These are phyloP conservation scores for human DNA, from an alignment of 2,113 vertebrate genomes.

Conservation along the genomic window GRCh38 chr14:81369001-81369500, in stretches of 20 bases:
- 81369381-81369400: neutral
- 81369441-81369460: neutral
- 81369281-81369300: neutral
- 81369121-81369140: neutral
- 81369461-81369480: neutral
- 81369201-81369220: neutral
- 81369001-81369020: neutral
- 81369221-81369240: neutral
- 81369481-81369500: neutral
- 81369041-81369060: neutral
- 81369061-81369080: neutral
- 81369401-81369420: neutral
- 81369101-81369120: neutral
- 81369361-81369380: neutral
- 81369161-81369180: neutral
- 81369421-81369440: neutral
- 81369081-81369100: neutral
- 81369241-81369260: neutral
- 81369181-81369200: neutral
- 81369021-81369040: neutral
- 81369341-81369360: neutral
- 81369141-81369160: neutral
- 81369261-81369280: neutral
- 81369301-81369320: neutral
- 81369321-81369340: slow-evolving; percentile 21